A percentile compares a stretch with the other conserved stretches of the same genome.
phyloP scores from a whole-genome alignment of 1,140 invertebrate genomes.

The Drosophila rhopaloa region DNA sequence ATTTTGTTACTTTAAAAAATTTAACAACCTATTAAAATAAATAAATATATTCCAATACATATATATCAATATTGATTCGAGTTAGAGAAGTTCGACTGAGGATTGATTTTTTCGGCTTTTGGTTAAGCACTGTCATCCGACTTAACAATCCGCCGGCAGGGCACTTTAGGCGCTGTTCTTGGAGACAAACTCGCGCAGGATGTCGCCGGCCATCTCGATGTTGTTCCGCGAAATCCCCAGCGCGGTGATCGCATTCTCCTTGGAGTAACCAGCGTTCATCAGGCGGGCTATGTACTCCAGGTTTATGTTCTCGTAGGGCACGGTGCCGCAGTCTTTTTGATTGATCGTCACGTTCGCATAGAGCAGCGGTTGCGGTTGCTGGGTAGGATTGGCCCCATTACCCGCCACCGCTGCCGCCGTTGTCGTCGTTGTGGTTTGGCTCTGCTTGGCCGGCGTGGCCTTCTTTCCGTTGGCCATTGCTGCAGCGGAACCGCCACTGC shows the following conservation, averaged over 20 bases:
- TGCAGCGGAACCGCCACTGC: slow-evolving; percentile 52
- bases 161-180: slow-evolving; percentile 80
- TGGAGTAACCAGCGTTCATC: slow-evolving; percentile 94
- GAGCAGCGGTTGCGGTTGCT: slow-evolving; percentile 69
- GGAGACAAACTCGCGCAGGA: slow-evolving; percentile 94
- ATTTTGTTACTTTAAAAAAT: not conserved
- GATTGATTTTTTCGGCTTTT: slow-evolving; percentile 5
- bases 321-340: slow-evolving; percentile 84
- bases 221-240: slow-evolving; percentile 96
- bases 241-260: slow-evolving; percentile 95
- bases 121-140: slow-evolving; percentile 3
- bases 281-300: slow-evolving; percentile 95
- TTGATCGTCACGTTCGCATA: slow-evolving; percentile 84
- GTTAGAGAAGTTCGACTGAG: slow-evolving; percentile 24
- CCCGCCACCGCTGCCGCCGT: slow-evolving; percentile 25
- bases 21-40: slow-evolving; percentile 5
- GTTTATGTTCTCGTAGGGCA: slow-evolving; percentile 94
- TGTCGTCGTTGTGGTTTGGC: slow-evolving; percentile 32
- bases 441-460: slow-evolving; percentile 32
- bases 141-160: slow-evolving; percentile 14
- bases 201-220: slow-evolving; percentile 97
- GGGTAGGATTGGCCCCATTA: slow-evolving; percentile 31
- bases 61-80: not conserved
- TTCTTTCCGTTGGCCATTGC: slow-evolving; percentile 66
- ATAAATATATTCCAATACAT: slow-evolving; percentile 6